Evolutionary conservation across 2,888 invertebrate genomes (phyloP).

Genomic region (Pseudoips prasinana): DNA sequence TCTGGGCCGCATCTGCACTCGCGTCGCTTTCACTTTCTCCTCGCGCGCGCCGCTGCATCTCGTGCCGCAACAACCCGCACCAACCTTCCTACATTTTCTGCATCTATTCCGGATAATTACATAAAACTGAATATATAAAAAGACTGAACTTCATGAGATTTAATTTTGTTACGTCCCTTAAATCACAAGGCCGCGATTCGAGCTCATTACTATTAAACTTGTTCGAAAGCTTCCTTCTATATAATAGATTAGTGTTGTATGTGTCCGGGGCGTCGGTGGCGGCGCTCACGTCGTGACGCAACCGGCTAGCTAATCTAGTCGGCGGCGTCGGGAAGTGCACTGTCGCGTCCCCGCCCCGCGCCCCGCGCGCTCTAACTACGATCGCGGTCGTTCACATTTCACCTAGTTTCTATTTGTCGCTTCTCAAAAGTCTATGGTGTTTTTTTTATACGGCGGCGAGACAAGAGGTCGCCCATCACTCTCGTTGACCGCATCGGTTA

Average conservation of each 20-base stretch:
- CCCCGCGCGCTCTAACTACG: conserved; percentile 70
- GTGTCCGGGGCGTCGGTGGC: conserved; percentile 46
- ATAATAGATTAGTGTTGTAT: conserved; percentile 54
- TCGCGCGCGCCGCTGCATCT: conserved; percentile 61
- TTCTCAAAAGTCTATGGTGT: conserved; percentile 66
- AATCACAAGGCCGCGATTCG: conserved; percentile 13
- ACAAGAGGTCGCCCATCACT: conserved; percentile 38
- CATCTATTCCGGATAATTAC: conserved; percentile 55
- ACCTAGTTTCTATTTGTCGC: conserved; percentile 80
- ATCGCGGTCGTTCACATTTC: conserved; percentile 80
- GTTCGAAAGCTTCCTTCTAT: conserved; percentile 34
- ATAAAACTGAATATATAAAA: conserved; percentile 32
- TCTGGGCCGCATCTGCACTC: conserved; percentile 77
- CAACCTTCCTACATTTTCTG: conserved; percentile 64
- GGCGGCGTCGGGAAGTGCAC: conserved; percentile 81
- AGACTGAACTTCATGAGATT: conserved; percentile 13
- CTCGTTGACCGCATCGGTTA: conserved; percentile 59
- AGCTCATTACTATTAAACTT: conserved; percentile 18
- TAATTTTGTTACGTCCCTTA: conserved; percentile 14
- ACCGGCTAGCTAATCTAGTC: conserved; percentile 81
- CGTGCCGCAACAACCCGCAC: conserved; percentile 49
- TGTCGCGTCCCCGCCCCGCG: conserved; percentile 78
- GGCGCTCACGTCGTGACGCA: conserved; percentile 73
- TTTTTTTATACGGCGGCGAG: conserved; percentile 55
- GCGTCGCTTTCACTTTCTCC: conserved; percentile 79